phyloP scores from a whole-genome alignment of 2,113 vertebrate genomes.

The Brachirus orientalis region DNA sequence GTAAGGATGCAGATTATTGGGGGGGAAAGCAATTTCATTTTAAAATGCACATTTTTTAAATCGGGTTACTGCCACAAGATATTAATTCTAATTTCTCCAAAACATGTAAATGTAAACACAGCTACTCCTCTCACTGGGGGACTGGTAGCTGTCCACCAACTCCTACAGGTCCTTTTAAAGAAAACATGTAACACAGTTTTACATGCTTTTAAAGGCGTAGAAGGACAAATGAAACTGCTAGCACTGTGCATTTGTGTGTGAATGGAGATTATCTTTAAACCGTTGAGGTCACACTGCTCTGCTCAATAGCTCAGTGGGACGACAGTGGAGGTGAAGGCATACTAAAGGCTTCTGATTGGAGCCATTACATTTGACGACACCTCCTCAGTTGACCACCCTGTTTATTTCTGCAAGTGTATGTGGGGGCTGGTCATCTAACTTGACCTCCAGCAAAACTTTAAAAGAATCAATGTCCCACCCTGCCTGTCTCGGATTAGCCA shows the following conservation, averaged over 20 bases:
- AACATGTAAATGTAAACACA: slow-evolving; percentile 11
- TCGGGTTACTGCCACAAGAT: background rate
- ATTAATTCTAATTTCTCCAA: background rate
- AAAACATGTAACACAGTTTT: slow-evolving; percentile 35
- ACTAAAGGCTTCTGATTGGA: slow-evolving; percentile 41
- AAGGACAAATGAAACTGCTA: slow-evolving; percentile 35
- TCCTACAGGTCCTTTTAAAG: slow-evolving; percentile 9
- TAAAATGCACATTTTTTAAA: slow-evolving; percentile 5
- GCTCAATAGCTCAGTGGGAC: slow-evolving; percentile 63
- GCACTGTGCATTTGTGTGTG: slow-evolving; percentile 58
- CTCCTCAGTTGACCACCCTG: slow-evolving; percentile 37
- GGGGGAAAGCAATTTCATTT: background rate
- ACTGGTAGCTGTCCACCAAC: background rate
- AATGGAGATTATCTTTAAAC: slow-evolving; percentile 57
- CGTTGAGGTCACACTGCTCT: slow-evolving; percentile 22
- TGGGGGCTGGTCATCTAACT: slow-evolving; percentile 18
- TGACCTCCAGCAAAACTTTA: slow-evolving; percentile 37
- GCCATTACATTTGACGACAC: slow-evolving; percentile 51
- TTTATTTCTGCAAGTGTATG: slow-evolving; percentile 36
- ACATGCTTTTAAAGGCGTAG: slow-evolving; percentile 38
- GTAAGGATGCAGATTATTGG: no score
- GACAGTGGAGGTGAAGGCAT: slow-evolving; percentile 38
- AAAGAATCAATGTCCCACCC: slow-evolving; percentile 35
- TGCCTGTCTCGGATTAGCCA: slow-evolving; percentile 12
- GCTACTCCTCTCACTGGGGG: background rate